Percentiles rank a stretch among this genome's conserved stretches.
Conservation (phyloP, 1,140 invertebrate genomes). For the Pomacea maculata region DNA sequence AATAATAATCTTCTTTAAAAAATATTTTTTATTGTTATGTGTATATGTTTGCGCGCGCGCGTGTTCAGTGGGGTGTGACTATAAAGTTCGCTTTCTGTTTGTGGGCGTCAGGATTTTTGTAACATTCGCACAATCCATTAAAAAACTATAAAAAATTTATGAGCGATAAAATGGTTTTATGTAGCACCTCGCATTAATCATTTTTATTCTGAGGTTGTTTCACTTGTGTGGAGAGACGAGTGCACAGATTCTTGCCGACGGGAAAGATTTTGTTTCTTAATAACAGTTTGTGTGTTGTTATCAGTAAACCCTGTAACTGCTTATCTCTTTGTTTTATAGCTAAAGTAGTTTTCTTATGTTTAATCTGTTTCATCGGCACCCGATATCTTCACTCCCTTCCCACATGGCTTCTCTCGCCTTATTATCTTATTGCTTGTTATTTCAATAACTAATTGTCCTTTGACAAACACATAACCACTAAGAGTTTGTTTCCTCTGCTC, state of each 20-base stretch:
- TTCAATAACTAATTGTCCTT: background rate
- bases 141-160: too few relatives aligned
- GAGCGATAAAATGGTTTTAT: too few relatives aligned
- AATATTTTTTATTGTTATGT: too few relatives aligned
- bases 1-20: too few relatives aligned
- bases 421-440: background rate
- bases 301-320: background rate
- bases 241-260: background rate
- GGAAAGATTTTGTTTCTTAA: background rate
- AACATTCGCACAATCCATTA: too few relatives aligned
- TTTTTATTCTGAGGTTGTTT: too few relatives aligned
- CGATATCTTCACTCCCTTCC: background rate
- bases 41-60: too few relatives aligned
- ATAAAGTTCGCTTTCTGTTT: background rate
- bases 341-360: background rate
- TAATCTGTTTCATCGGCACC: background rate
- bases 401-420: background rate
- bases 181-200: too few relatives aligned
- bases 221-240: too few relatives aligned
- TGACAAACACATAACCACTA: background rate
- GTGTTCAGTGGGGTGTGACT: background rate
- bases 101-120: background rate
- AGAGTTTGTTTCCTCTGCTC: background rate
- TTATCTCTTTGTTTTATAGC: background rate
- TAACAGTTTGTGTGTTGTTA: background rate